These are phyloP conservation scores for Lymantria monacha DNA, from an alignment of 2,888 invertebrate genomes.

Conservation along the genomic window DNA sequence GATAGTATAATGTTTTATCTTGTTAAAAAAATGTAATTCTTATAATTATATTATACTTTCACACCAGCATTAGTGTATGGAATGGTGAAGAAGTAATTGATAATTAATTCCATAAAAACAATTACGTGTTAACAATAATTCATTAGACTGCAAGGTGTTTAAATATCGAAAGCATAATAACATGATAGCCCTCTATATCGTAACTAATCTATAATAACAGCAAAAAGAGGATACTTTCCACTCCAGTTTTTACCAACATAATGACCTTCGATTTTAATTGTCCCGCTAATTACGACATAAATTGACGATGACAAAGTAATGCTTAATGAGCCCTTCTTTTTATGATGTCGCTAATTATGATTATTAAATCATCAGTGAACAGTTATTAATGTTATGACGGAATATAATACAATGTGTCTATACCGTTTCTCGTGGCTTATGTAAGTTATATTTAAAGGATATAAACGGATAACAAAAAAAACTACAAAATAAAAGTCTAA, in stretches of 20 bases:
- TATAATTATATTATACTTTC: no score
- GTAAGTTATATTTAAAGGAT: no score
- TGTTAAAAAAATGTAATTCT: no score
- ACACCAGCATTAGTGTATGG: no score
- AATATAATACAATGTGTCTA: no score
- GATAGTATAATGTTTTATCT: no score
- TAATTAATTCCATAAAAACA: no score
- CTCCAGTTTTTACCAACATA: slow-evolving; percentile 68
- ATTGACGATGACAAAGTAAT: slow-evolving; percentile 71
- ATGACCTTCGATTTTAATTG: slow-evolving; percentile 76
- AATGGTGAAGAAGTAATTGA: no score
- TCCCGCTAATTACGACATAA: slow-evolving; percentile 73
- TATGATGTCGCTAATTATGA: slow-evolving; percentile 60
- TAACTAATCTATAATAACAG: slow-evolving; percentile 41
- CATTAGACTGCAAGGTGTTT: not conserved
- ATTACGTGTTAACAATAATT: not conserved
- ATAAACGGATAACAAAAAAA: no score
- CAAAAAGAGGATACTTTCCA: slow-evolving; percentile 68
- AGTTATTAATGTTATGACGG: slow-evolving; percentile 15
- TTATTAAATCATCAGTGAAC: slow-evolving; percentile 59
- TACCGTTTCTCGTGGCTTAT: no score
- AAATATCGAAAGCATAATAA: not conserved
- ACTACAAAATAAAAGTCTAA: no score
- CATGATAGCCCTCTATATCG: slow-evolving; percentile 23
- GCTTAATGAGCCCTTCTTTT: slow-evolving; percentile 68